Conservation (phyloP, 2,113 vertebrate genomes). For the Monarcha castaneiventris region DNA sequence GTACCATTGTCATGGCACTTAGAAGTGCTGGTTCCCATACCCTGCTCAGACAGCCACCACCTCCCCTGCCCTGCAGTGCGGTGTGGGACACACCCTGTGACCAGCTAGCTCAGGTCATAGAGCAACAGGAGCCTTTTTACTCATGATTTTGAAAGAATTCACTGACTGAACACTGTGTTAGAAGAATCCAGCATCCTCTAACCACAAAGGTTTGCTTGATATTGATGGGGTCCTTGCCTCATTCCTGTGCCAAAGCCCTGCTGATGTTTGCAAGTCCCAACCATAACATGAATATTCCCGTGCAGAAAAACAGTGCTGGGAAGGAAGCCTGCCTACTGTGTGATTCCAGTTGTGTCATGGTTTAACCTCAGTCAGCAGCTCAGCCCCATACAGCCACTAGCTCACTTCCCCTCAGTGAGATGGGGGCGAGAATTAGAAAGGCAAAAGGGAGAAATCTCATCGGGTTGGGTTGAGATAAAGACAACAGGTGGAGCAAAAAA, state of each 20-base stretch:
- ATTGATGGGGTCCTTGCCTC: neutral
- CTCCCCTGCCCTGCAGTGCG: neutral
- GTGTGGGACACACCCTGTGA: too few relatives aligned
- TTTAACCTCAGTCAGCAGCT: neutral
- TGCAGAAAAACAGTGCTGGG: neutral
- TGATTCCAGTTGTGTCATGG: neutral
- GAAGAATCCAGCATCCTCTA: neutral
- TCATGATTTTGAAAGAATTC: neutral
- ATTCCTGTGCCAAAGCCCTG: neutral
- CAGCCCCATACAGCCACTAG: neutral
- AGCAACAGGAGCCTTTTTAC: neutral
- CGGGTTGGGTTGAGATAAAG: neutral
- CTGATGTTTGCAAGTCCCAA: neutral
- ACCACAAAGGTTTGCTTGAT: neutral
- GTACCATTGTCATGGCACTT: fast-evolving
- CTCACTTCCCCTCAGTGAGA: neutral
- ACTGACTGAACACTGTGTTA: fast-evolving
- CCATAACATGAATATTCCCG: neutral
- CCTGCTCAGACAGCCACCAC: neutral
- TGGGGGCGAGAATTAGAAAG: neutral
- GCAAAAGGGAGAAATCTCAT: neutral
- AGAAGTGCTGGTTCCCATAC: neutral
- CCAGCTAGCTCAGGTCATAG: neutral
- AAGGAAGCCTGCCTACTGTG: neutral
- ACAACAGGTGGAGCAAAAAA: neutral